Percentiles rank a stretch among this genome's conserved stretches.
These are phyloP conservation scores for Spilarctia lutea DNA, from an alignment of 2,888 invertebrate species.

Conservation along the genomic window DNA sequence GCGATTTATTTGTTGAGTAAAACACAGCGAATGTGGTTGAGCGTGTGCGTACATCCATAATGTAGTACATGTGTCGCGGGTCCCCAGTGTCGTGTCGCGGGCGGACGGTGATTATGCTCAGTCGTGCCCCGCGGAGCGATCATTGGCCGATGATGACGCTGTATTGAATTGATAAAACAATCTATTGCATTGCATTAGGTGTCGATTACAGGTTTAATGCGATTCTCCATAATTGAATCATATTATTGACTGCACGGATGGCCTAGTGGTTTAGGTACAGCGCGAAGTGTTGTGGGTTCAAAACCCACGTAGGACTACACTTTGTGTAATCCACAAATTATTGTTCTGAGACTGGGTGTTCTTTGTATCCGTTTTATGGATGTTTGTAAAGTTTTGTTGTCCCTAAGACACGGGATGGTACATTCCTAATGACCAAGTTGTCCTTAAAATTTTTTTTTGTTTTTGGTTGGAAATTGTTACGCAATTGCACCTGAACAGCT, in stretches of 20 bases:
- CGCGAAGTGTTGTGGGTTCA: too few relatives aligned
- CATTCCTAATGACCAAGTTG: too few relatives aligned
- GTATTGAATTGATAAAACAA: background rate
- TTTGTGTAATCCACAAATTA: too few relatives aligned
- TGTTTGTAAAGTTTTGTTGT: too few relatives aligned
- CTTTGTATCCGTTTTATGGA: too few relatives aligned
- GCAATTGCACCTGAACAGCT: background rate
- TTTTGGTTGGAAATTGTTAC: background rate
- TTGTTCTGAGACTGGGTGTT: too few relatives aligned
- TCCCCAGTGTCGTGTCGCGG: background rate
- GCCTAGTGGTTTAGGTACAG: too few relatives aligned
- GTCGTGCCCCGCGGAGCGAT: background rate
- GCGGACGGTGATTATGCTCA: slow-evolving; percentile 4
- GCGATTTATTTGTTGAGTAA: background rate
- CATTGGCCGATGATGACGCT: background rate
- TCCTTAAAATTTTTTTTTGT: too few relatives aligned
- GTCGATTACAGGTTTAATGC: background rate
- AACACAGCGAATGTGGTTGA: slow-evolving; percentile 1
- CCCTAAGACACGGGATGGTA: too few relatives aligned
- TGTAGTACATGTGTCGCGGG: background rate
- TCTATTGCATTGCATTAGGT: background rate
- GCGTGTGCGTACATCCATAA: slow-evolving; percentile 14
- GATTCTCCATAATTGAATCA: background rate
- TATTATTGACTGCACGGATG: too few relatives aligned
- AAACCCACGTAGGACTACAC: too few relatives aligned